Evolutionary conservation across 2,113 vertebrate genomes (phyloP).

Genomic region (Prunella fulvescens): DNA sequence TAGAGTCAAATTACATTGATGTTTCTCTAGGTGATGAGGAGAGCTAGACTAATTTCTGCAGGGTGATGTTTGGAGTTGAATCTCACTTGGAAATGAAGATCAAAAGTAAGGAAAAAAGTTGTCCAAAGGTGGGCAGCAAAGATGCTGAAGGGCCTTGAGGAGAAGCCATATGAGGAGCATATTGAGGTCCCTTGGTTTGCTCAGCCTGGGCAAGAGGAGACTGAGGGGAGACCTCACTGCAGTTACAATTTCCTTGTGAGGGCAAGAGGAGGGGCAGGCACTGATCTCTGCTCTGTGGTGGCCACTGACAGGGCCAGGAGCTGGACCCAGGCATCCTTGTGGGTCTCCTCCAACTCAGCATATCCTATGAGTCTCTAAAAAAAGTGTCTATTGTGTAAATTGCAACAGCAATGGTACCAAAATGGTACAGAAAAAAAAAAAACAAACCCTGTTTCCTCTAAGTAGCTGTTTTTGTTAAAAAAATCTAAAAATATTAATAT

Average conservation of each 20-base stretch:
- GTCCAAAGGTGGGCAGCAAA: not conserved
- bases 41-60: not conserved
- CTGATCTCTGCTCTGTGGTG: not conserved
- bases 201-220: not conserved
- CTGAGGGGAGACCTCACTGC: not conserved
- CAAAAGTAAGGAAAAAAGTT: not conserved
- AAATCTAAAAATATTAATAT: not conserved
- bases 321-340: not conserved
- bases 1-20: not conserved
- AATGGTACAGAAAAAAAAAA: accelerated
- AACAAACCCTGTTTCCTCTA: not conserved
- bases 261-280: not conserved
- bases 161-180: accelerated
- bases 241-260: accelerated
- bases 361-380: not conserved
- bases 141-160: not conserved
- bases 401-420: not conserved
- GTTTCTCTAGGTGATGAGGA: not conserved
- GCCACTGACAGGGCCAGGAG: not conserved
- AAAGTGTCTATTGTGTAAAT: not conserved
- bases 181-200: not conserved
- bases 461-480: not conserved
- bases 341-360: not conserved
- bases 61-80: not conserved
- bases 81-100: not conserved